Evolutionary conservation across 1,140 invertebrate species (phyloP), one percentile per base, ranked within the genome.

Genomic region (Musca vetustissima): DNA sequence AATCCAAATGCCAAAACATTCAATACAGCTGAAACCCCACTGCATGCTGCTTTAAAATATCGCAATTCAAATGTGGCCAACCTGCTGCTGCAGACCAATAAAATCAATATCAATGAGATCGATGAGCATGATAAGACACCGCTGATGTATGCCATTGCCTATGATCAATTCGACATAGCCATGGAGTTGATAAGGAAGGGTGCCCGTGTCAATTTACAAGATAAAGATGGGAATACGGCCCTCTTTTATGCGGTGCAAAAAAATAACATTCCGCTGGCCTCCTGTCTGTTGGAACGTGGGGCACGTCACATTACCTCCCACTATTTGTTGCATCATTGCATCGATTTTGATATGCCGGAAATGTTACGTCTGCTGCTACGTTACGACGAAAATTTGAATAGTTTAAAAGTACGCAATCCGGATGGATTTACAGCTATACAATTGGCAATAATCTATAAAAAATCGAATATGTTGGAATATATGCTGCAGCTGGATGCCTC

Each of bases 381-480:
- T 1, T 43, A 61, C 19, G 57, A 61, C 36, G 57, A 61, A 19
- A 50, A 80, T 14, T 72, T 78, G 66, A 80, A 80, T 24, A 82
- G 84, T 69, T 75, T 86, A 14, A 87, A 87, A 72, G 72, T 86
- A 3, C 79, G 85, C 1, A 84, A 88, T 77, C 76, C 82, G 25
- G 81, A 84, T 66, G 88, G 87, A 13, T 83, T 85, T 57, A 89
- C 89, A 0, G 87, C 89, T 7, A 80, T 91, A 7, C 87, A 89
- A 77, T 75, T 87, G n/a, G 87, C 88, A 32, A 87, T 87, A 66
- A 83, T 84, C 8, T 85, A 83, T 61, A 84, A 85, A 53, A 85
- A 89, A 72, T 75, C 85, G 7, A 73, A 83, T 8, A 81, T 88
- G 69, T 80, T 86, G 11, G 76, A 82, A 71, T 83, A 84, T 47